Base-by-base conservation (phyloP, 2,888 invertebrate species). In the Oligia latruncula region DNA sequence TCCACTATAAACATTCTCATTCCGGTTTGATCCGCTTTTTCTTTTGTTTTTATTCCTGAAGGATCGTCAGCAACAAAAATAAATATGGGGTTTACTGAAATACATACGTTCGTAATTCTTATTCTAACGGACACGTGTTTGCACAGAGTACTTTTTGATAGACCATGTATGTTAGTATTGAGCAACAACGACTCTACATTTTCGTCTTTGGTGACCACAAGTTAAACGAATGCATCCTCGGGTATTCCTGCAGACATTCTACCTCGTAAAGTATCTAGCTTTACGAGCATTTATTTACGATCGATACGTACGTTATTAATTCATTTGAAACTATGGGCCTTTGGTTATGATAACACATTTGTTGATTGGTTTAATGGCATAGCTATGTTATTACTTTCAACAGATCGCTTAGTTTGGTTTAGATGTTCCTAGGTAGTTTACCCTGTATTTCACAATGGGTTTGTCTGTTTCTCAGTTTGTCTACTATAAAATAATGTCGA, bases 281-380 rank as follows among this genome's bases (percentile, higher is more conserved):
- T 29, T 49, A 66, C 23, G 23, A n/a, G 6, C 29, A 35, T 15
- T 78, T n/a, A 60, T 46, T 55, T 9, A 13, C 43, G 58, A 64
- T 70, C 70, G 64, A 77, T 70, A 65, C 23, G 55, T 55, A 35
- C 23, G 11, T 71, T 58, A 35, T 78, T 29, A 64, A 55, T 70
- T 52, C 1, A 52, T 0, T 43, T 35, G 29, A 43, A 64, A 67
- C 17, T 58, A 15, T 49, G 23, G 8, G 15, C 43, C 8, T 43
- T 15, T 29, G 35, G n/a, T 60, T 65, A 60, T 65, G 58, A 64
- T 70, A 67, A 71, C 66, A 78, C 72, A 73, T 70, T 71, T 78
- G 49, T 66, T 66, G 52, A 72, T 82, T 72, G 52, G 40, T 52
- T 17, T 68, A 62, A 58, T n/a, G 43, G 5, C 20, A n/a, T n/a